Evolutionary conservation across 2,888 invertebrate species (phyloP).

Genomic region (Aromia moschata): DNA sequence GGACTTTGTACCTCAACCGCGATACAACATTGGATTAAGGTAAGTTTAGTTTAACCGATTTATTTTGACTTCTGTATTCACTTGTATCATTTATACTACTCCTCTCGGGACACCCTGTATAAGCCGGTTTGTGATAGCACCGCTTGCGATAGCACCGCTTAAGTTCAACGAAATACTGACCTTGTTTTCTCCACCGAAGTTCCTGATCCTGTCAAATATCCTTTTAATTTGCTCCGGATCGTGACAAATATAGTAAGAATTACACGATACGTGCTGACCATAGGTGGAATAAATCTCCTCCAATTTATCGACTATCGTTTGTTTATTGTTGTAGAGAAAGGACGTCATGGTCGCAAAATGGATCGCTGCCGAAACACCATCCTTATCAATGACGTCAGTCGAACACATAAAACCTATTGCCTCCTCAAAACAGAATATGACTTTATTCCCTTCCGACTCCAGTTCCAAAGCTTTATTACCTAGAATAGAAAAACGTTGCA

Average conservation of each 20-base stretch:
- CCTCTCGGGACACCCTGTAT: too few species aligned
- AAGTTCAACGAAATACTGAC: slow-evolving; percentile 65
- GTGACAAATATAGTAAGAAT: slow-evolving; percentile 90
- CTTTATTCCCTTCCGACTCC: slow-evolving; percentile 74
- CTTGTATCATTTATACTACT: too few species aligned
- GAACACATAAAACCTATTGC: slow-evolving; percentile 98
- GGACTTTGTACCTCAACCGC: too few species aligned
- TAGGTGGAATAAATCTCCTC: slow-evolving; percentile 82
- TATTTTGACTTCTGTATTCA: too few species aligned
- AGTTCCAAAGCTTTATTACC: slow-evolving; percentile 82
- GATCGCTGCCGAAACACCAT: slow-evolving; percentile 92
- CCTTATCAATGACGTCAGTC: slow-evolving; percentile 90
- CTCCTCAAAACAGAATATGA: slow-evolving; percentile 97
- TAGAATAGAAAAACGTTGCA: too few species aligned
- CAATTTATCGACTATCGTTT: slow-evolving; percentile 72
- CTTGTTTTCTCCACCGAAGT: slow-evolving; percentile 70
- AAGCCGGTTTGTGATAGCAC: too few species aligned
- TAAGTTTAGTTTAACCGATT: too few species aligned
- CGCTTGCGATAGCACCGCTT: too few species aligned
- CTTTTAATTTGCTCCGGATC: slow-evolving; percentile 73
- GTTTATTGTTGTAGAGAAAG: slow-evolving; percentile 71
- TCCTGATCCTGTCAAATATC: slow-evolving; percentile 86
- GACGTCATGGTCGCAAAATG: slow-evolving; percentile 79
- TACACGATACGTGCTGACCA: slow-evolving; percentile 88
- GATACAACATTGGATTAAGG: too few species aligned